Percentiles rank a stretch among this genome's conserved stretches.
These are phyloP conservation scores for Drosophila ohnishii DNA, from an alignment of 1,140 invertebrate genomes.

Conservation along the genomic window DNA sequence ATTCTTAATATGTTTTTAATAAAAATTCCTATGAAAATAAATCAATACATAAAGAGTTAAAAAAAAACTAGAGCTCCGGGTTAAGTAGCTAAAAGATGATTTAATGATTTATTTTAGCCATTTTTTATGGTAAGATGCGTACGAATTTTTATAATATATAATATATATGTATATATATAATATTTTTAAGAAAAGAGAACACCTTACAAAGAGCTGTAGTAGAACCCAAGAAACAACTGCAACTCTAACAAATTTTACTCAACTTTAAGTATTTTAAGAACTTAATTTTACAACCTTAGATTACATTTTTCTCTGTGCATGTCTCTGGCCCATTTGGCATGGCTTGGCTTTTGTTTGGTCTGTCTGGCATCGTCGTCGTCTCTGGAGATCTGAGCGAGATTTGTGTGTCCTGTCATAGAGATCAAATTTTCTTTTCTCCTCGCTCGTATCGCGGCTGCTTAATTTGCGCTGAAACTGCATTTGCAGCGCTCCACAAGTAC, in stretches of 20 bases:
- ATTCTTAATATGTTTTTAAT: too few relatives aligned
- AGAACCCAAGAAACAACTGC: neutral
- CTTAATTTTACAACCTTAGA: neutral
- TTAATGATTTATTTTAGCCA: neutral
- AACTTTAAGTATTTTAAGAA: neutral
- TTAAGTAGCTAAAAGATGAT: too few relatives aligned
- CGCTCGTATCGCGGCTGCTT: slow-evolving; percentile 27
- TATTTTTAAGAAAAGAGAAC: neutral
- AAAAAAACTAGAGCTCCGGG: too few relatives aligned
- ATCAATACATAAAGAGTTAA: too few relatives aligned
- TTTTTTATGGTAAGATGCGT: too few relatives aligned
- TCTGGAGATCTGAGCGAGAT: slow-evolving; percentile 60
- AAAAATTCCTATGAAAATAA: too few relatives aligned
- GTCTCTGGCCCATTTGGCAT: slow-evolving; percentile 18
- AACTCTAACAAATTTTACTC: neutral
- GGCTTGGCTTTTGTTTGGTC: slow-evolving; percentile 30
- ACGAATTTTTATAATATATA: too few relatives aligned
- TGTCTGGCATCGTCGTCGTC: slow-evolving; percentile 46
- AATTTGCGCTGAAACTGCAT: slow-evolving; percentile 47
- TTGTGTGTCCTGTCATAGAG: slow-evolving; percentile 74
- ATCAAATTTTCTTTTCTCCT: slow-evolving; percentile 55
- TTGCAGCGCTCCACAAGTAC: slow-evolving; percentile 39
- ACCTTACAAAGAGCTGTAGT: neutral
- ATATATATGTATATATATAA: too few relatives aligned
- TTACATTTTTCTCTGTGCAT: neutral